phyloP scores from a whole-genome alignment of 2,113 vertebrate species.

The Cardinalis cardinalis region DNA sequence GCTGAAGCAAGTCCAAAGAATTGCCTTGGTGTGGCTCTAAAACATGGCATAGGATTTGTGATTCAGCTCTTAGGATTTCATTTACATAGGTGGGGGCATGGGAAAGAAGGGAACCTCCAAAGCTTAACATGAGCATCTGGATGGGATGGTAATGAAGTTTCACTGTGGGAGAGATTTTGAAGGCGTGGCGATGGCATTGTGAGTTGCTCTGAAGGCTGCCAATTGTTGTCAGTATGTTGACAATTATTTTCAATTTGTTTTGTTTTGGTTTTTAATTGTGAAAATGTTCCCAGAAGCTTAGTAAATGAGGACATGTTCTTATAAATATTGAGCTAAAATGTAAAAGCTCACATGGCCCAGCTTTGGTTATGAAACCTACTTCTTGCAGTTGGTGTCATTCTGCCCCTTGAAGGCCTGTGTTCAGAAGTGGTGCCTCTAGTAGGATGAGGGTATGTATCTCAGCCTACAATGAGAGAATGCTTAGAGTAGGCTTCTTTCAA shows the following conservation, averaged over 20 bases:
- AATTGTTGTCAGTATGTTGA: conserved; percentile 56
- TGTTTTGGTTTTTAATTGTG: conserved; percentile 69
- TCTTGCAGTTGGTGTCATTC: background rate
- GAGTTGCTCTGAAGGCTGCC: conserved; percentile 32
- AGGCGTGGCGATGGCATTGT: conserved; percentile 44
- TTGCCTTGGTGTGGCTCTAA: background rate
- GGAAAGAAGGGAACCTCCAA: background rate
- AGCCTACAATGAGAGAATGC: background rate
- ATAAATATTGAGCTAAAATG: conserved; percentile 11
- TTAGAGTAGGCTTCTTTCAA: background rate
- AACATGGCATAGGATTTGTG: background rate
- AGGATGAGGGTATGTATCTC: background rate
- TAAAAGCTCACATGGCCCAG: background rate
- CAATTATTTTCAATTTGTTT: conserved; percentile 64
- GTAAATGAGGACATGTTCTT: conserved; percentile 47
- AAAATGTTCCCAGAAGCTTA: conserved; percentile 59
- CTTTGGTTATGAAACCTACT: background rate
- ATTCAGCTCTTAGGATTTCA: background rate
- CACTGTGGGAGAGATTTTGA: background rate
- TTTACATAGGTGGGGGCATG: background rate
- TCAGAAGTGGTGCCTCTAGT: background rate
- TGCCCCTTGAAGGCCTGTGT: background rate
- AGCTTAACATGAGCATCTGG: background rate
- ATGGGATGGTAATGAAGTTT: background rate
- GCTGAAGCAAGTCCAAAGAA: background rate